Base-by-base conservation (phyloP, 2,888 invertebrate species). In the Octodonta nipae region DNA sequence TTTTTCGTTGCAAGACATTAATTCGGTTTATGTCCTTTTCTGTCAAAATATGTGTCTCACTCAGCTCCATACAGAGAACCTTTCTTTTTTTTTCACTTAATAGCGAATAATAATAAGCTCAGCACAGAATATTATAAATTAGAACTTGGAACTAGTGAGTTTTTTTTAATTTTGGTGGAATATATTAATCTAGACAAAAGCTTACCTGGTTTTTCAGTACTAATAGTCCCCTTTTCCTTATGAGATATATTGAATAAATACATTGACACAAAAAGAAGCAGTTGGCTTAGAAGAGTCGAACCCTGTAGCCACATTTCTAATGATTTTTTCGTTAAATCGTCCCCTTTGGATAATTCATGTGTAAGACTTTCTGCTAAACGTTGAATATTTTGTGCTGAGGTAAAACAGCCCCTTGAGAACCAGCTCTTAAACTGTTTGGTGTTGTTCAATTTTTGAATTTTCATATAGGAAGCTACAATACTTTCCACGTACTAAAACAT, bases 391-490 rank as follows among this genome's bases (percentile, higher is more conserved):
- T 46, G 71, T 56, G 50, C 69, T 58, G 40, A 70, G 56, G 29
- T 67, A 59, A 50, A 71, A 40, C 61, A 73, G n/a, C 75, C 75
- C 36, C 70, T 60, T 13, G 66, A 65, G 35, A 68, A 67, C 75
- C 75, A 75, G 15, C 67, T 69, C 46, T 65, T 64, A 44, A 68
- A 72, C 39, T 67, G 66, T 8, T 61, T 58, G 8, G 66, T 65
- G 33, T 63, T 63, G 41, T 63, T 66, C 17, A 72, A 60, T 45
- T 75, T 76, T 43, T 78, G 66, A 22, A 76, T 71, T 54, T 73
- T 74, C 55, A 82, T 71, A 53, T 79, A 83, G 1, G 81, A 80
- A 15, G 78, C 78, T 1, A 81, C 75, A 48, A 82, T 73, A 41
- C 78, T 76, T 54, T 80, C 78, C 40, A 82, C 75, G 54, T 80